Evolutionary conservation across 2,797 vertebrate genomes (phyloP).

Genomic region (Microctenopoma stevenorrisi): DNA sequence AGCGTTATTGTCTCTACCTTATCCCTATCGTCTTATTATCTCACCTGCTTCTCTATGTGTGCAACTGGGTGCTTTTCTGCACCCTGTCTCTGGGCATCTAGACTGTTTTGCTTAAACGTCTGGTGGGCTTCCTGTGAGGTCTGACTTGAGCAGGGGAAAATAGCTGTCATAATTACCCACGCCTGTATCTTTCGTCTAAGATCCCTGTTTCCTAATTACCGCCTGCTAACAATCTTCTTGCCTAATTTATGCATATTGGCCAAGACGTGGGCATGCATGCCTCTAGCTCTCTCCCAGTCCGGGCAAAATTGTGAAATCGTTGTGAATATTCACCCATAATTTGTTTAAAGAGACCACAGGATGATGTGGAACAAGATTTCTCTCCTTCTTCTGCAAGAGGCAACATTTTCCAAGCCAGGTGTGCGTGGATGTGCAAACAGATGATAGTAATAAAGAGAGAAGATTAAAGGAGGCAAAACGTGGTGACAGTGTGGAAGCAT

Average conservation of each 20-base stretch:
- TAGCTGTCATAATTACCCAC: conserved; percentile 56
- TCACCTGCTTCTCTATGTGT: conserved; percentile 29
- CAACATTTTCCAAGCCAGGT: conserved; percentile 21
- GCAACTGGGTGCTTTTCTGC: conserved; percentile 7
- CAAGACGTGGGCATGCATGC: conserved; percentile 39
- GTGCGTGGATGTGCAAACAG: conserved; percentile 17
- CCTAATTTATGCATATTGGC: conserved; percentile 55
- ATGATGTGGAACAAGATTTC: conserved; percentile 13
- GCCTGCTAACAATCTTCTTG: conserved; percentile 50
- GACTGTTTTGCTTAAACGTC: conserved; percentile 30
- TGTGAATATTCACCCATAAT: conserved; percentile 54
- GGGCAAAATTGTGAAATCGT: conserved; percentile 30
- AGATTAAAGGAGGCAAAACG: conserved; percentile 38
- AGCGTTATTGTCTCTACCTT: conserved; percentile 16
- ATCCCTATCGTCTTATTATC: conserved; percentile 14
- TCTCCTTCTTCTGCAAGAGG: conserved; percentile 30
- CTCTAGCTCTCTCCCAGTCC: conserved; percentile 15
- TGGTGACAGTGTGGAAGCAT: conserved; percentile 33
- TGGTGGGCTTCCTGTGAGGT: conserved; percentile 62
- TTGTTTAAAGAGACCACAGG: conserved; percentile 15
- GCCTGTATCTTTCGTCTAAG: conserved; percentile 41
- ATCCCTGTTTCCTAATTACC: conserved; percentile 50
- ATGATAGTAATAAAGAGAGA: conserved; percentile 17
- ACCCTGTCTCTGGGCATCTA: conserved; percentile 15
- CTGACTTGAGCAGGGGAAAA: conserved; percentile 48